phyloP scores from a whole-genome alignment of 2,888 invertebrate species.

The Lamproptera curius region DNA sequence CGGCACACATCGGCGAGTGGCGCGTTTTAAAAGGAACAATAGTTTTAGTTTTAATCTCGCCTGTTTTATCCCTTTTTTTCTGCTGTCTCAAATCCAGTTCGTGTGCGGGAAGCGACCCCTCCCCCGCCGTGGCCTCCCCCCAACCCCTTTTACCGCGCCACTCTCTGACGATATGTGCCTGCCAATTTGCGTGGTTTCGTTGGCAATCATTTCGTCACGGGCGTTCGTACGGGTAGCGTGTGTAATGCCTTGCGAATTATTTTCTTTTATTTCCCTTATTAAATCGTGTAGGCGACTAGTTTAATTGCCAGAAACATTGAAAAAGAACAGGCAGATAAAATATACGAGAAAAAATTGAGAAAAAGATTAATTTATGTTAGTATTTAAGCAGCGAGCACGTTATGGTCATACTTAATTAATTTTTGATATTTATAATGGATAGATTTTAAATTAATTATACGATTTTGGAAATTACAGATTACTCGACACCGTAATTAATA shows the following conservation, averaged over 20 bases:
- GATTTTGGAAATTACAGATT: too few species aligned
- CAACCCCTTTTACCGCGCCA: slow-evolving; percentile 29
- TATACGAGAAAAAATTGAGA: neutral
- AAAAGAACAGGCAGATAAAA: neutral
- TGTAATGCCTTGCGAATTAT: too few species aligned
- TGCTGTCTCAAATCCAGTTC: slow-evolving; percentile 55
- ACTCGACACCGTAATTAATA: too few species aligned
- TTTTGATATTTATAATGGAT: too few species aligned
- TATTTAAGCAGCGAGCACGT: too few species aligned
- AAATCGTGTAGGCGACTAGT: neutral
- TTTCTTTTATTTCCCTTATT: too few species aligned
- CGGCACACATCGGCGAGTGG: slow-evolving; percentile 41
- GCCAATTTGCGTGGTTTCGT: slow-evolving; percentile 51
- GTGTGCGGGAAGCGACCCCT: slow-evolving; percentile 39
- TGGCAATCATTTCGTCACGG: slow-evolving; percentile 25
- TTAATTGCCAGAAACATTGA: neutral
- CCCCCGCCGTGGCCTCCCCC: slow-evolving; percentile 31
- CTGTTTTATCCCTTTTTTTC: slow-evolving; percentile 47
- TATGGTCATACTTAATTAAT: too few species aligned
- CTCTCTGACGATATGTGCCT: slow-evolving; percentile 42
- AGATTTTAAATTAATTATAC: too few species aligned
- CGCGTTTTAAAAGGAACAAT: slow-evolving; percentile 66
- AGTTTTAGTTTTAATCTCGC: slow-evolving; percentile 71
- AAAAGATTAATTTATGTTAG: neutral
- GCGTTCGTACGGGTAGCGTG: too few species aligned